Evolutionary conservation across 2,797 vertebrate genomes (phyloP).

Genomic region (Pogoniulus pusillus): DNA sequence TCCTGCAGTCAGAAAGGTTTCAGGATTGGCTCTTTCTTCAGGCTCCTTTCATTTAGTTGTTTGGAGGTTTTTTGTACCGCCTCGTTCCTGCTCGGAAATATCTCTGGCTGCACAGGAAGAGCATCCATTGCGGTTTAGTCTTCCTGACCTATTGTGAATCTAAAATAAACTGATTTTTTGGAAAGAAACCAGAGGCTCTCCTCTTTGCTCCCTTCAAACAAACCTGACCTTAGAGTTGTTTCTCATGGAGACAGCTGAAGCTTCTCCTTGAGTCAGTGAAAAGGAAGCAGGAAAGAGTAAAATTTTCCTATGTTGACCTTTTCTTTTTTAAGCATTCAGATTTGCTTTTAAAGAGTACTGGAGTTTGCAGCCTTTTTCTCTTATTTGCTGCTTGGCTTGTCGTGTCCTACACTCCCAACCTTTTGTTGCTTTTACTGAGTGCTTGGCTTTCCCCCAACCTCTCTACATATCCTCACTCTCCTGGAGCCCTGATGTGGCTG

Average conservation of each 20-base stretch:
- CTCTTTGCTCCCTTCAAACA: not conserved
- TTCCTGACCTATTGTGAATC: constrained; percentile 30
- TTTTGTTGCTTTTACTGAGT: not conserved
- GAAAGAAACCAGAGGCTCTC: constrained; percentile 25
- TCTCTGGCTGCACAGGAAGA: not conserved
- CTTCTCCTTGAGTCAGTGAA: constrained; percentile 3
- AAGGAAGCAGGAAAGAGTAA: not conserved
- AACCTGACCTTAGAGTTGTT: constrained; percentile 10
- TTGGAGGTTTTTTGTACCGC: not conserved
- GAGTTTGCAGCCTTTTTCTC: not conserved
- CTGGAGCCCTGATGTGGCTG: not conserved
- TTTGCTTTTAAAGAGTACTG: not conserved
- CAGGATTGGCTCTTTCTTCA: not conserved
- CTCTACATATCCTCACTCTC: not conserved
- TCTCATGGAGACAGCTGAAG: not conserved
- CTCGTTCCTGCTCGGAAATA: not conserved
- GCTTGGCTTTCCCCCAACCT: fast-evolving
- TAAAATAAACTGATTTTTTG: constrained; percentile 44
- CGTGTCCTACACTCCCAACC: not conserved
- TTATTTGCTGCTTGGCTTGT: not conserved
- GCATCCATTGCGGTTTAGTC: constrained; percentile 18
- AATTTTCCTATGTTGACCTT: not conserved
- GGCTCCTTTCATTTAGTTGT: not conserved
- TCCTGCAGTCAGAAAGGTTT: not conserved
- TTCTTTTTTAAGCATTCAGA: not conserved